Conservation (phyloP, 2,888 invertebrate species). For the Mesochorus sp. region DNA sequence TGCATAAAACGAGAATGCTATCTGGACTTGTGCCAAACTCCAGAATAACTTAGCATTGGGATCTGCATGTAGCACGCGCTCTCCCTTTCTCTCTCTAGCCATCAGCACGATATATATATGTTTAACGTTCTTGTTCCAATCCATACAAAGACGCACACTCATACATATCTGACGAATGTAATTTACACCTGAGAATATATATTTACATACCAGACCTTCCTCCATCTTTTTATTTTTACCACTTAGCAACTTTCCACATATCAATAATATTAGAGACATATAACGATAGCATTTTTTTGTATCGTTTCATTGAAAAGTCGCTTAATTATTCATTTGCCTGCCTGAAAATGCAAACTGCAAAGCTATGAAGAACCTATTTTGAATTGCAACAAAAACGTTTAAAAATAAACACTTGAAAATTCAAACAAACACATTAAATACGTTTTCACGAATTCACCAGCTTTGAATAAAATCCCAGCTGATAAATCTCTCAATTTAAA, state of each 20-base stretch:
- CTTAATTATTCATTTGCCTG: too few relatives aligned
- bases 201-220: neutral
- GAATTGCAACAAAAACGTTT: neutral
- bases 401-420: neutral
- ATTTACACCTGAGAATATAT: slow-evolving; percentile 20
- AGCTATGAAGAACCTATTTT: neutral
- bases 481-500: slow-evolving; percentile 40
- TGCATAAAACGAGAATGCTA: slow-evolving; percentile 48
- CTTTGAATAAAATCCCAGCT: neutral
- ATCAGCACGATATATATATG: slow-evolving; percentile 2
- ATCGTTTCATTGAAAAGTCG: too few relatives aligned
- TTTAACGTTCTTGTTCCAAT: slow-evolving; percentile 2
- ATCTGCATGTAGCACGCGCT: slow-evolving; percentile 58
- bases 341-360: too few relatives aligned
- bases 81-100: slow-evolving; percentile 1
- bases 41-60: slow-evolving; percentile 69
- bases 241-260: neutral
- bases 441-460: neutral
- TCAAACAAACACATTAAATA: neutral
- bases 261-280: neutral
- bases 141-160: neutral
- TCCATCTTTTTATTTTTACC: too few relatives aligned
- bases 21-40: slow-evolving; percentile 71
- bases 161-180: neutral
- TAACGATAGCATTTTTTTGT: too few relatives aligned